Evolutionary conservation across 2,888 invertebrate genomes (phyloP), one percentile per base, ranked within the genome.

Genomic region (Leptopterna dolabrata): DNA sequence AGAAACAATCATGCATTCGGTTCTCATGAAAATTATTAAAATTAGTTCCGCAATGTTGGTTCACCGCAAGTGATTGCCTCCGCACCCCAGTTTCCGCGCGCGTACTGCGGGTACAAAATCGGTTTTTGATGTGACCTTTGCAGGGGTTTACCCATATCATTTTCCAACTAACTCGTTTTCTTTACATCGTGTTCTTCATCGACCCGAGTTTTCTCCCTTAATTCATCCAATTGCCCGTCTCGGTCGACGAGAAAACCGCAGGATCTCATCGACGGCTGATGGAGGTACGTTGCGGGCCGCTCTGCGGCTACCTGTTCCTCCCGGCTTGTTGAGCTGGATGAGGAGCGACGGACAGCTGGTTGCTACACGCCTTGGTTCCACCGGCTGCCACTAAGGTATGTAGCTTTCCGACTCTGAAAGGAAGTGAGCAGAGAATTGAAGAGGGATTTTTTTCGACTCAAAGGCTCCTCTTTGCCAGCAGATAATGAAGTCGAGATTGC

Each of bases 401-500:
- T 63, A 63, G 63, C 63, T 63, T 63, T 13, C 63, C 63, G 24
- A 63, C 63, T 63, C 63, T 9, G 24, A 63, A 63, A 63, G 63
- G 63, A 63, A 63, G 63, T 27, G 63, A 63, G 63, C 63, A 24
- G 63, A 63, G 63, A 63, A 63, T 63, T 63, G 63, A 63, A 63
- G 63, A 6, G 19, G 63, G 63, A n/a, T 63, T 63, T 63, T n/a
- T 63, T 63, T 27, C 19, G 24, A 51, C 51, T 51, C 16, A 14
- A 16, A n/a, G 51, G 14, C 63, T 63, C 63, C 63, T 63, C 19
- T 27, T 27, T 27, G 4, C 63, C 63, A 27, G 63, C 19, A 63
- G 63, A 63, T 63, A 63, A 63, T 63, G 63, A 63, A 63, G 63
- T 63, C 63, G n/a, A 63, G 63, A 63, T 63, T 63, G 63, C 24